Base-by-base conservation (phyloP, 2,888 invertebrate genomes). In the Lottia scabra region DNA sequence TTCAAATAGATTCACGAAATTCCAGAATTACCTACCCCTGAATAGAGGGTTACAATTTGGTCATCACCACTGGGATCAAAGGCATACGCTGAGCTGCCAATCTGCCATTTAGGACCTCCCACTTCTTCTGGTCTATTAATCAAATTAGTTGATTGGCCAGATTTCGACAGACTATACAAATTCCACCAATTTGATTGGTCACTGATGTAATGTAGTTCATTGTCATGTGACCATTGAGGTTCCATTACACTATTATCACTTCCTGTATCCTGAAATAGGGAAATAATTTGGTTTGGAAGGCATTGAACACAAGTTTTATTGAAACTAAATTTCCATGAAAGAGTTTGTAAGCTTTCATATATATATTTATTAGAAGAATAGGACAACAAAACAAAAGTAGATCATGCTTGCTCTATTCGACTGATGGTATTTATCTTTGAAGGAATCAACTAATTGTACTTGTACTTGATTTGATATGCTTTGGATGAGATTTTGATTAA, bases 131-230 rank as follows among this genome's bases (percentile, higher is more conserved):
- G 72, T 30, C 69, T 74, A 8, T 83, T 82, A 15, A 77, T 71
- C 63, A 86, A 68, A 72, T 86, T 86, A 8, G 80, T 78, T 72
- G 84, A 85, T 23, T 81, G 76, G 63, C 85, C 86, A 65, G 77
- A 68, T 12, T 68, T 15, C 6, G 84, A 83, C 70, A 87, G 81
- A 71, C 79, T 79, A 78, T 90, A 90, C 66, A 90, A 77, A 75
- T 90, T 90, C 89, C 90, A 90, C 88, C 88, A 89, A 70, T 88
- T 85, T 23, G 85, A 85, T 63, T 82, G 79, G 79, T 90, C 90
- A 68, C 87, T 79, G 63, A 90, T 84, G 74, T 85, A 87, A 65
- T 87, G 78, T 19, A 90, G 80, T 27, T 84, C 73, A 72, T 86
- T 86, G 71, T 85, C 77, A 30, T 80, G 73, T 4, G 87, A 84